These are phyloP conservation scores for Sinotaia quadrata DNA, from an alignment of 2,888 invertebrate species.

Conservation along the genomic window DNA sequence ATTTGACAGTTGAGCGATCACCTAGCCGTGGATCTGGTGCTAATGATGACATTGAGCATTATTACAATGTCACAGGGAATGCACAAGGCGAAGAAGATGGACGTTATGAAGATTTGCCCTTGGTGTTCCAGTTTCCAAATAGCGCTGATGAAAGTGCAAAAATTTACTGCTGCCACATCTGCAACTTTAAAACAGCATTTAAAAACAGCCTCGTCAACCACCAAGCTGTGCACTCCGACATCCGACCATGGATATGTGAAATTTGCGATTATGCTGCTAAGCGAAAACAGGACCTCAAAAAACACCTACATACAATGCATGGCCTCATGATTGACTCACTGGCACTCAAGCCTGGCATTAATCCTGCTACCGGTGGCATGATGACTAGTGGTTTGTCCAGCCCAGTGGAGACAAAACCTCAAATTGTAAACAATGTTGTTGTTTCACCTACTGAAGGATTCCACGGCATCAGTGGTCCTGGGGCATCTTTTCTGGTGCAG, in stretches of 20 bases:
- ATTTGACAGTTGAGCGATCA: not conserved
- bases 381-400: not conserved
- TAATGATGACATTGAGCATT: not conserved
- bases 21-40: too few relatives aligned
- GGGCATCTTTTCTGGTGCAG: not conserved
- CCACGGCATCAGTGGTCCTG: not conserved
- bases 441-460: not conserved
- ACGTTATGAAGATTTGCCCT: slow-evolving; percentile 12
- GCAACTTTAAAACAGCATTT: slow-evolving; percentile 40
- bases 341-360: slow-evolving; percentile 21
- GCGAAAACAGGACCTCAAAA: slow-evolving; percentile 43
- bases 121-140: slow-evolving; percentile 11
- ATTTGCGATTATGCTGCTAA: slow-evolving; percentile 47
- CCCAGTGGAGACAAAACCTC: slow-evolving; percentile 15
- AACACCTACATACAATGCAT: slow-evolving; percentile 41
- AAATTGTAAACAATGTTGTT: not conserved
- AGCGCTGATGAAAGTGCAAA: slow-evolving; percentile 28
- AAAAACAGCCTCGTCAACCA: slow-evolving; percentile 42
- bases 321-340: slow-evolving; percentile 39
- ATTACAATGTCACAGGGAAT: not conserved
- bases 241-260: slow-evolving; percentile 40
- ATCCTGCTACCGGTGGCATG: not conserved
- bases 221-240: slow-evolving; percentile 44
- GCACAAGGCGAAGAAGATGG: not conserved
- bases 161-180: slow-evolving; percentile 38